phyloP scores from a whole-genome alignment of 1,140 invertebrate genomes.

The Drosophila murphyi region DNA sequence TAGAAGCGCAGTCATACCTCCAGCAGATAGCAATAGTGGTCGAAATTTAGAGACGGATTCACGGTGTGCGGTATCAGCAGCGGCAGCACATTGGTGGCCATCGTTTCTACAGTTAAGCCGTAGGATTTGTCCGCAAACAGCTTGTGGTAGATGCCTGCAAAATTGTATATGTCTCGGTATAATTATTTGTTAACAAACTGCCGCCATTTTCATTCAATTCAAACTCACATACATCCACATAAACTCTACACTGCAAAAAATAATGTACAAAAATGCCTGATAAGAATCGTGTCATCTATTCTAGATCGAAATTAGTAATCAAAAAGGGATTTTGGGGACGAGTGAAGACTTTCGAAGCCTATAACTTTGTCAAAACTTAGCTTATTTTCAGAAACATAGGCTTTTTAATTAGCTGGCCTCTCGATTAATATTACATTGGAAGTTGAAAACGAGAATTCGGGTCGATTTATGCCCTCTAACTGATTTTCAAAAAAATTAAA shows the following conservation, averaged over 20 bases:
- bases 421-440: too few relatives aligned
- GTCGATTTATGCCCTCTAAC: too few relatives aligned
- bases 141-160: slow-evolving; percentile 94
- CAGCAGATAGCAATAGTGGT: slow-evolving; percentile 94
- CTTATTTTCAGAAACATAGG: too few relatives aligned
- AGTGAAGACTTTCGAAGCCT: too few relatives aligned
- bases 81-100: slow-evolving; percentile 97
- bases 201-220: slow-evolving; percentile 16
- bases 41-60: slow-evolving; percentile 94
- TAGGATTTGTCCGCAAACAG: slow-evolving; percentile 97
- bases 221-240: slow-evolving; percentile 2
- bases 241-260: background rate
- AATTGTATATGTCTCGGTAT: slow-evolving; percentile 17
- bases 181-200: slow-evolving; percentile 16
- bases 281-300: too few relatives aligned
- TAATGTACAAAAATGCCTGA: background rate
- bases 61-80: slow-evolving; percentile 96
- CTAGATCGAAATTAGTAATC: too few relatives aligned
- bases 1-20: slow-evolving; percentile 86
- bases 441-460: background rate
- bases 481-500: too few relatives aligned
- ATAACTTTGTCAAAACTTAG: too few relatives aligned
- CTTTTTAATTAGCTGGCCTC: too few relatives aligned
- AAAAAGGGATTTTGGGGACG: too few relatives aligned
- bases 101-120: slow-evolving; percentile 94